Base-by-base conservation (phyloP, 2,888 invertebrate species). In the Phortica okadai region DNA sequence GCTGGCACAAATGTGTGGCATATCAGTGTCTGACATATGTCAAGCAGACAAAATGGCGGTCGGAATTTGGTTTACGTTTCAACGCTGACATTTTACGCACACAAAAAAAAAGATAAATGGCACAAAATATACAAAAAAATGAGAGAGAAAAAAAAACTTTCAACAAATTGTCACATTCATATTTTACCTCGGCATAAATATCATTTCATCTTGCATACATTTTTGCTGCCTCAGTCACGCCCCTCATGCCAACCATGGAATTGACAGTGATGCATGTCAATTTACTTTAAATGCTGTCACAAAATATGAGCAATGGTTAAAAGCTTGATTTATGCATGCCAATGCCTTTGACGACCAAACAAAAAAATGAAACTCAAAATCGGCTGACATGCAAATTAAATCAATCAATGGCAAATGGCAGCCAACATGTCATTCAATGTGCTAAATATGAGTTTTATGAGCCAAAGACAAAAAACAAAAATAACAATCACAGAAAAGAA, bases 231-330 rank as follows among this genome's bases (percentile, higher is more conserved):
- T n/a, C 25, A 10, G 1, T 10, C 50, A 0, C 50, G 6, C 3
- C 14, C 50, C 8, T 6, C 7, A 45, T 16, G 11, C 25, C 25
- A 62, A 16, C 16, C 11, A 25, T 62, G 10, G 7, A 16, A 56
- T 25, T 69, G 69, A 21, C 45, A 74, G 7, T 74, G 74, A 54
- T 66, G 64, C 41, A 45, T 66, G 45, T 16, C 66, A 66, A 74
- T 74, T 54, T 54, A 54, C 54, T 74, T 66, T 50, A 74, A 64
- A 74, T 64, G 73, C n/a, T 62, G 70, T 54, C 70, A 25, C 50
- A 16, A 50, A 54, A 50, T 50, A 70, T 50, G 54, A 70, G 21
- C 50, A 45, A 25, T 42, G 25, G 11, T 25, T 70, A 70, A 70
- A n/a, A 25, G 33, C 16, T 14, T 70, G 70, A 50, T 70, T 16